These are phyloP conservation scores for Drosophila nigritarsus DNA, from an alignment of 2,888 invertebrate genomes.

Conservation along the genomic window DNA sequence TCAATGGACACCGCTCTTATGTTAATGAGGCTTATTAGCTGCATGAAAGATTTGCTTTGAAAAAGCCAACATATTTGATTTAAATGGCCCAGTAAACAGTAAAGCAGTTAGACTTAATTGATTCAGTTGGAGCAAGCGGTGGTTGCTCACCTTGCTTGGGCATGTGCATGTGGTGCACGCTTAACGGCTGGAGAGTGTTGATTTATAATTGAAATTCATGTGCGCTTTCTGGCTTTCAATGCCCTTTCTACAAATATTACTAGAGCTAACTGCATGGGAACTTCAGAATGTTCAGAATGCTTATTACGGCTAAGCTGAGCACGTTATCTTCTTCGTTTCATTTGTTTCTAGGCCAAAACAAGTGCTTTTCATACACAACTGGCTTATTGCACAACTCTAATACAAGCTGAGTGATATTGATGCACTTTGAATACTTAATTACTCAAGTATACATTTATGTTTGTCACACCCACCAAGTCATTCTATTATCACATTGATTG, in stretches of 20 bases:
- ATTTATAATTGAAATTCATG: conserved; percentile 44
- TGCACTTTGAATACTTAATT: conserved; percentile 22
- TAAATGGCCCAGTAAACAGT: conserved; percentile 75
- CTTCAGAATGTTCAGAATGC: neutral
- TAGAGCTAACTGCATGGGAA: conserved; percentile 18
- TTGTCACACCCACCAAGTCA: neutral
- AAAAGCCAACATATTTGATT: conserved; percentile 49
- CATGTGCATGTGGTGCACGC: conserved; percentile 31
- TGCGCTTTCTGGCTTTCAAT: conserved; percentile 15
- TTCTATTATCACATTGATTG: conserved; percentile 20
- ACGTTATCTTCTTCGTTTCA: neutral
- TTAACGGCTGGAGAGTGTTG: conserved; percentile 37
- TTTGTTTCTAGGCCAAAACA: neutral
- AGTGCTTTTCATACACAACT: conserved; percentile 2
- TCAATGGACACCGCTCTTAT: conserved; percentile 39
- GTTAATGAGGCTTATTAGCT: conserved; percentile 67
- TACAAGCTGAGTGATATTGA: neutral
- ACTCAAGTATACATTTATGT: conserved; percentile 9
- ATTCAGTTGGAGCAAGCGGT: conserved; percentile 42
- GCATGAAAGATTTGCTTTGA: conserved; percentile 70
- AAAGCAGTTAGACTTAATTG: conserved; percentile 72
- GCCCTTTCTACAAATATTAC: conserved; percentile 32
- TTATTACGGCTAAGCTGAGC: conserved; percentile 2
- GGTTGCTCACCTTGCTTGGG: conserved; percentile 24
- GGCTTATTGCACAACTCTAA: conserved; percentile 14